A percentile compares a stretch with the other conserved stretches of the same genome.
Evolutionary conservation across 2,113 vertebrate genomes (phyloP).

Genomic region (Gymnorhina tibicen): DNA sequence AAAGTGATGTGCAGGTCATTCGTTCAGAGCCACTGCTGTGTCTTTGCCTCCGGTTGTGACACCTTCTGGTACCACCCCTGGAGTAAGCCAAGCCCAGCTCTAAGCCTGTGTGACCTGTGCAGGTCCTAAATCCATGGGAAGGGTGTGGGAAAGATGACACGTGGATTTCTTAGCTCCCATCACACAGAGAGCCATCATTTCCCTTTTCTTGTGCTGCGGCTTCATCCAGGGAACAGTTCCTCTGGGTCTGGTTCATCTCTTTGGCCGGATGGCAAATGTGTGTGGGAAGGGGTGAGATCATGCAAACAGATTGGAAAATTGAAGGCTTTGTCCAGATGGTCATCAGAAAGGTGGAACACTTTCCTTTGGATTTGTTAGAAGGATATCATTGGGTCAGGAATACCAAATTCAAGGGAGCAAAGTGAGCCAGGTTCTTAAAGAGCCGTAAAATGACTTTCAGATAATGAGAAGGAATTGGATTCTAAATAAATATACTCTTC

Average conservation of each 20-base stretch:
- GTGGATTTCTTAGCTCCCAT: neutral
- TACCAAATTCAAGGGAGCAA: neutral
- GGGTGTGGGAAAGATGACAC: fast-evolving
- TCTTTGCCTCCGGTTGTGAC: neutral
- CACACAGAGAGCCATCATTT: neutral
- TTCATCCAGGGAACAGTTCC: neutral
- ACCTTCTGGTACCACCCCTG: neutral
- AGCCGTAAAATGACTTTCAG: neutral
- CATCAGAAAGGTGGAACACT: neutral
- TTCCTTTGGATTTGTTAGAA: neutral
- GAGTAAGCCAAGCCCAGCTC: neutral
- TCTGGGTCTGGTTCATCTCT: neutral
- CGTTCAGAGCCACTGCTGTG: neutral
- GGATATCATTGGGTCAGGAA: neutral
- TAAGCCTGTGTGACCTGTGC: neutral
- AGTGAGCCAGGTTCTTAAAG: neutral
- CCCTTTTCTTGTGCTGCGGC: neutral
- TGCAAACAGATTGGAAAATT: neutral
- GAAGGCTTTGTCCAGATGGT: neutral
- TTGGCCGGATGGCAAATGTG: neutral
- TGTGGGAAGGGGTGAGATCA: neutral
- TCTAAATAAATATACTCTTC: neutral
- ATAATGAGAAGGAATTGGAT: neutral
- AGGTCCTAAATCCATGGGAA: neutral
- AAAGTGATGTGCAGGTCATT: neutral